Percentiles rank a stretch among this genome's conserved stretches.
These are phyloP conservation scores for Trachops cirrhosus DNA, from an alignment of 2,797 vertebrate species.

Conservation along the genomic window DNA sequence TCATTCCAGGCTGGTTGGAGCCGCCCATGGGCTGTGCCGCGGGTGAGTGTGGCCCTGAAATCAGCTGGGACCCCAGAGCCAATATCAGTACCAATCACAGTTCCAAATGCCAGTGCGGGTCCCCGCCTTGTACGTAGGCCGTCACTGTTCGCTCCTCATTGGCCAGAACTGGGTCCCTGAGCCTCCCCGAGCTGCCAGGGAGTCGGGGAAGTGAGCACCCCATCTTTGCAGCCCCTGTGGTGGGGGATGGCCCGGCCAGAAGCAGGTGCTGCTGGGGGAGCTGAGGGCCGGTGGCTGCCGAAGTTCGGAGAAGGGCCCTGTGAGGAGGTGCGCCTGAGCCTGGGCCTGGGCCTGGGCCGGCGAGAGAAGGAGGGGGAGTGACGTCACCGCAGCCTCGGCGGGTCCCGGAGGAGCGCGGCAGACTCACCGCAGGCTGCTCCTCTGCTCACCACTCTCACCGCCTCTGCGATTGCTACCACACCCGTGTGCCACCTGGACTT, in stretches of 20 bases:
- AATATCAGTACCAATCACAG: rapidly evolving
- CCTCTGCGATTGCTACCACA: rapidly evolving
- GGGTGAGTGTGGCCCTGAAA: neutral
- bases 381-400: rapidly evolving
- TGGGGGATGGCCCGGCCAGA: neutral
- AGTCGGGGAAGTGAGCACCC: neutral
- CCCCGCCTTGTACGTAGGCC: neutral
- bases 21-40: neutral
- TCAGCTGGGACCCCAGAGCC: neutral
- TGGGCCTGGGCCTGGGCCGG: no score
- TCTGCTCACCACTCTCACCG: rapidly evolving
- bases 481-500: neutral
- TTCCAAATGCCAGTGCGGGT: rapidly evolving
- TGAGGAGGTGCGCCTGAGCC: no score
- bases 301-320: neutral
- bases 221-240: neutral
- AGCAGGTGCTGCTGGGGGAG: neutral
- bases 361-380: neutral
- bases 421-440: rapidly evolving
- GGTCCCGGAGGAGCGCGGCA: rapidly evolving
- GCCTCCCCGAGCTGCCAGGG: neutral
- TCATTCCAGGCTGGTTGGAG: neutral
- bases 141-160: rapidly evolving
- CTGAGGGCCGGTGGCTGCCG: rapidly evolving
- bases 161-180: neutral